Percentiles rank a stretch among this genome's conserved stretches.
These are phyloP conservation scores for Xenopus tropicalis DNA, from an alignment of 2,113 vertebrate genomes.

Conservation along the genomic window UCB_Xtro_10.0 CM004449.2:52157501-52158000, in stretches of 20 bases:
- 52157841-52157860: background rate
- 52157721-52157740: background rate
- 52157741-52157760: background rate
- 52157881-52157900: constrained; percentile 6
- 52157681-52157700: background rate
- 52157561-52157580: no score
- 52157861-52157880: background rate
- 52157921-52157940: constrained; percentile 25
- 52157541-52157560: no score
- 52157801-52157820: background rate
- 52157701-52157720: background rate
- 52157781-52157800: constrained; percentile 5
- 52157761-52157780: background rate
- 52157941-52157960: constrained; percentile 13
- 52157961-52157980: constrained; percentile 10
- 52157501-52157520: no score
- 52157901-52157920: constrained; percentile 5
- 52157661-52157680: no score
- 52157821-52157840: background rate
- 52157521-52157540: no score
- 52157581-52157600: no score
- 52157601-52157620: no score
- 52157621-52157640: no score
- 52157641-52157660: no score
- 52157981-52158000: constrained; percentile 15